A percentile compares a stretch with the other conserved stretches of the same genome.
These are phyloP conservation scores for Phrynocephalus vlangalii DNA, from an alignment of 2,797 vertebrate genomes.

Conservation along the genomic window DNA sequence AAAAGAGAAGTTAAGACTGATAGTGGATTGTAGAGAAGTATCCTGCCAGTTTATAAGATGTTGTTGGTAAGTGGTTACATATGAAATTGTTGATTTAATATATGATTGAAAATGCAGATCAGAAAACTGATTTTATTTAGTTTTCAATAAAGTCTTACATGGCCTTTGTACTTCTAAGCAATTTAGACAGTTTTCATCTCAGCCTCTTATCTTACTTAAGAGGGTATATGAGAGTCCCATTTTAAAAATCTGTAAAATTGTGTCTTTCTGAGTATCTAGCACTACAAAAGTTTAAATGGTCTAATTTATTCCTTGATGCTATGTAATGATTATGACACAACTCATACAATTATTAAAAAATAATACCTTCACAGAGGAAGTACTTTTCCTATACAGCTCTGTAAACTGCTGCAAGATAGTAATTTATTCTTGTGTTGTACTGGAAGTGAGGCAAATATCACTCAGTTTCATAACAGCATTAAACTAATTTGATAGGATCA, in stretches of 20 bases:
- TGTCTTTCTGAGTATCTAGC: constrained; percentile 53
- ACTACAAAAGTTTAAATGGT: constrained; percentile 49
- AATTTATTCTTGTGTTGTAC: constrained; percentile 59
- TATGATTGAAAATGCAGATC: background rate
- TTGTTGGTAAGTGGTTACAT: background rate
- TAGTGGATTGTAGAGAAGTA: background rate
- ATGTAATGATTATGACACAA: constrained; percentile 53
- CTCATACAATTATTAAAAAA: constrained; percentile 64
- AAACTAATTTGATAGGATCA: constrained; percentile 52
- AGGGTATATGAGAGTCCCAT: constrained; percentile 47
- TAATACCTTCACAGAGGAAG: constrained; percentile 63
- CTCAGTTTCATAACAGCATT: constrained; percentile 60
- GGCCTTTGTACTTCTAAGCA: constrained; percentile 53
- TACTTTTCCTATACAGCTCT: constrained; percentile 59
- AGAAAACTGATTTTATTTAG: constrained; percentile 19
- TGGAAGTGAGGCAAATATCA: constrained; percentile 38
- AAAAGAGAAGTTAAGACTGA: background rate
- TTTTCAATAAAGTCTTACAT: constrained; percentile 54
- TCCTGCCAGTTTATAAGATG: background rate
- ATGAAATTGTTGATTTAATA: too few relatives aligned
- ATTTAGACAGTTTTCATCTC: constrained; percentile 54
- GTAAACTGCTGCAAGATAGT: constrained; percentile 42
- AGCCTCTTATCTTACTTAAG: constrained; percentile 25
- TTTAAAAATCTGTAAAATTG: constrained; percentile 59
- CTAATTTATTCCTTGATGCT: constrained; percentile 54